Conservation (phyloP, 2,797 vertebrate species). For the Chiroxiphia lanceolata region DNA sequence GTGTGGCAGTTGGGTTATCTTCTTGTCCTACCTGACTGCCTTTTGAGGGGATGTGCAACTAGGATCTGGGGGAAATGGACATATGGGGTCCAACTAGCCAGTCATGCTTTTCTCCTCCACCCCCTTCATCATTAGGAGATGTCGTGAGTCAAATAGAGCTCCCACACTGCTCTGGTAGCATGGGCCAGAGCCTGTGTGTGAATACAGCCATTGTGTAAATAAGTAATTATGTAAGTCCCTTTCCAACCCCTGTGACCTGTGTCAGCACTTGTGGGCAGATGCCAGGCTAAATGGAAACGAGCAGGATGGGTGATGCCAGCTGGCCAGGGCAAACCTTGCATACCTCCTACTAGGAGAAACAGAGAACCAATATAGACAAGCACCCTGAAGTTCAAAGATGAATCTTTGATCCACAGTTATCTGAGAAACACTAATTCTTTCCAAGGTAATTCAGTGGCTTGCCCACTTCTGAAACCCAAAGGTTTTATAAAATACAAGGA, state of each 20-base stretch:
- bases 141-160: background rate
- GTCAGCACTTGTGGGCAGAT: background rate
- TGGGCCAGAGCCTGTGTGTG: background rate
- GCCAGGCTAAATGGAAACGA: background rate
- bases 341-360: background rate
- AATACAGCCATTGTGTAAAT: slow-evolving; percentile 20
- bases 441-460: background rate
- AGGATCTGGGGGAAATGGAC: background rate
- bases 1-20: background rate
- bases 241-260: background rate
- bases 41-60: background rate
- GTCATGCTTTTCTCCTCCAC: background rate
- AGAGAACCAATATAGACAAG: background rate
- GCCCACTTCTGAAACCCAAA: background rate
- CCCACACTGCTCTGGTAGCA: background rate
- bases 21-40: background rate
- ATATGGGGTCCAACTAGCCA: background rate
- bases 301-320: background rate
- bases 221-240: background rate
- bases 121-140: background rate
- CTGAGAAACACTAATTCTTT: background rate
- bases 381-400: background rate
- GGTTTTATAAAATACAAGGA: background rate
- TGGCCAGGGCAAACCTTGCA: background rate
- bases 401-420: background rate